These are phyloP conservation scores for Xiphophorus birchmanni DNA, from an alignment of 2,797 vertebrate species.

Conservation along the genomic window DNA sequence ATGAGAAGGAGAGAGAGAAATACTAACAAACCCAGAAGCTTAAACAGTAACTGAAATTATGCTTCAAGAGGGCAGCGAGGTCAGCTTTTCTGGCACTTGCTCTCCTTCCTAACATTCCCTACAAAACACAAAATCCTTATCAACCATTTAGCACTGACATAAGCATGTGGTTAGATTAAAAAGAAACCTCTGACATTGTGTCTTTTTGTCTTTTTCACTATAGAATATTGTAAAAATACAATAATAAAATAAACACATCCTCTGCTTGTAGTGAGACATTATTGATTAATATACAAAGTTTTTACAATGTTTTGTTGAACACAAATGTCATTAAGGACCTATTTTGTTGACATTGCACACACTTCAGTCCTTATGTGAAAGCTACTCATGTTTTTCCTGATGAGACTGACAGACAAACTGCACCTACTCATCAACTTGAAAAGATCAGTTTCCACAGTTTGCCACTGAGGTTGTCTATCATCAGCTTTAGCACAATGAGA, in stretches of 20 bases:
- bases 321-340: slow-evolving; percentile 47
- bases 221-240: slow-evolving; percentile 71
- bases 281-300: slow-evolving; percentile 62
- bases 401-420: slow-evolving; percentile 62
- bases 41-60: slow-evolving; percentile 66
- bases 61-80: slow-evolving; percentile 57
- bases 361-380: slow-evolving; percentile 48
- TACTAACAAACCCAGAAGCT: slow-evolving; percentile 34
- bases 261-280: slow-evolving; percentile 45
- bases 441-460: slow-evolving; percentile 52
- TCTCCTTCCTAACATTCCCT: slow-evolving; percentile 59
- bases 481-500: slow-evolving; percentile 59
- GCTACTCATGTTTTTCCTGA: slow-evolving; percentile 40
- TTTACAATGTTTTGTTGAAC: slow-evolving; percentile 57
- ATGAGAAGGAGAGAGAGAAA: slow-evolving; percentile 18
- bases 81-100: slow-evolving; percentile 48
- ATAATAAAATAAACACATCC: slow-evolving; percentile 59
- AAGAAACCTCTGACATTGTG: slow-evolving; percentile 66
- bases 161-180: slow-evolving; percentile 74
- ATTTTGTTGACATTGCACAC: slow-evolving; percentile 45
- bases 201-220: slow-evolving; percentile 65
- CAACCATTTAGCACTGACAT: slow-evolving; percentile 73
- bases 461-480: slow-evolving; percentile 57
- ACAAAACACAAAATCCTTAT: slow-evolving; percentile 66
- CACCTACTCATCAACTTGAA: slow-evolving; percentile 58